Percentiles rank a stretch among this genome's conserved stretches.
These are phyloP conservation scores for Drosophila infuscata DNA, from an alignment of 2,888 invertebrate species.

Conservation along the genomic window DNA sequence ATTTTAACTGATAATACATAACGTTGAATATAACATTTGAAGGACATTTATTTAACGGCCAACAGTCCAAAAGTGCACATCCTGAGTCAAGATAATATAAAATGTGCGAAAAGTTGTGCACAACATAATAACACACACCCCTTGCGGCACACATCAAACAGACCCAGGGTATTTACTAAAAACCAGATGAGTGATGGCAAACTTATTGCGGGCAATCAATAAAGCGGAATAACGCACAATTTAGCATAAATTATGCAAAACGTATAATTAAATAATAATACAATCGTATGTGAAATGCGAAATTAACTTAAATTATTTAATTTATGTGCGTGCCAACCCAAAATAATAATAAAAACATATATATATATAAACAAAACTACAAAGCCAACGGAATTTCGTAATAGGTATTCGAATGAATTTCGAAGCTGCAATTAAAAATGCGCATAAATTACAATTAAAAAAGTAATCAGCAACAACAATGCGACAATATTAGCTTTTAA, in stretches of 20 bases:
- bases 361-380: conserved; percentile 8
- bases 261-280: conserved; percentile 70
- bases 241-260: conserved; percentile 72
- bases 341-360: neutral
- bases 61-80: too few relatives aligned
- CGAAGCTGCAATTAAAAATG: conserved; percentile 65
- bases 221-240: conserved; percentile 50
- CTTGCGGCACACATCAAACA: accelerated
- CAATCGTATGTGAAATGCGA: conserved; percentile 63
- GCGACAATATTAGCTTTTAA: conserved; percentile 74
- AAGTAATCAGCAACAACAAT: conserved; percentile 8
- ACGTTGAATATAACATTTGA: too few relatives aligned
- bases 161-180: conserved; percentile 11
- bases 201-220: conserved; percentile 28
- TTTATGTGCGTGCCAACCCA: conserved; percentile 48
- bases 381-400: conserved; percentile 41
- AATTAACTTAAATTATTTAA: conserved; percentile 77
- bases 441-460: conserved; percentile 69
- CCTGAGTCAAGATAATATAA: neutral
- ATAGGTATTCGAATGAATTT: conserved; percentile 14
- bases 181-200: conserved; percentile 49
- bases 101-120: too few relatives aligned
- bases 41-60: too few relatives aligned
- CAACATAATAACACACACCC: neutral
- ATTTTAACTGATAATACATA: too few relatives aligned